Evolutionary conservation across 2,797 vertebrate genomes (phyloP).

Genomic region (Aulostomus chinensis): DNA sequence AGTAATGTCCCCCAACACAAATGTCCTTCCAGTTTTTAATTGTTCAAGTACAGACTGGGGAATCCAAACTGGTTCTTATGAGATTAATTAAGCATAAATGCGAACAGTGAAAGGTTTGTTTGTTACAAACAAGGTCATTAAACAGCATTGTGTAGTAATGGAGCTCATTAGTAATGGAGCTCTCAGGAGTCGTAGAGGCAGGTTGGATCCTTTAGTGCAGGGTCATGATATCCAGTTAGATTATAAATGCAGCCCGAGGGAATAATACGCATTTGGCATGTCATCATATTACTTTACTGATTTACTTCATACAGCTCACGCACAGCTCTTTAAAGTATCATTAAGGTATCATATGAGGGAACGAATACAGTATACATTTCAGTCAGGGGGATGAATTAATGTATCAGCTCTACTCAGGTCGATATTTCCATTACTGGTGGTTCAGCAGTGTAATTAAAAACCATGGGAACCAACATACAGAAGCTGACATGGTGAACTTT

Average conservation of each 20-base stretch:
- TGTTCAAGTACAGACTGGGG: constrained; percentile 1
- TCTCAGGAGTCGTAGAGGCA: constrained; percentile 35
- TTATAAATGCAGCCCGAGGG: constrained; percentile 11
- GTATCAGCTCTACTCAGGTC: neutral
- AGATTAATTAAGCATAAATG: constrained; percentile 54
- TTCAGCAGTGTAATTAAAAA: constrained; percentile 14
- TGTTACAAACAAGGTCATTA: constrained; percentile 60
- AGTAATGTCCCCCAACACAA: too few relatives aligned
- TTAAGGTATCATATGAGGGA: neutral
- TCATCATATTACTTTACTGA: constrained; percentile 4
- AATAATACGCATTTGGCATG: neutral
- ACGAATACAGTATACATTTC: neutral
- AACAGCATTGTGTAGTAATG: constrained; percentile 14
- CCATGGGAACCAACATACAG: constrained; percentile 34
- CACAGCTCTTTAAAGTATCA: too few relatives aligned
- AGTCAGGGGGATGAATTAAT: neutral
- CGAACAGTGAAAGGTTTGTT: constrained; percentile 44
- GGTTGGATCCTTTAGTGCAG: constrained; percentile 23
- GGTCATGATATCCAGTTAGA: constrained; percentile 28
- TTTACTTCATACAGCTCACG: too few relatives aligned
- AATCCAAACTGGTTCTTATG: constrained; percentile 23
- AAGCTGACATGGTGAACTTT: constrained; percentile 2
- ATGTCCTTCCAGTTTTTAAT: constrained; percentile 6
- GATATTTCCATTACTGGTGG: neutral
- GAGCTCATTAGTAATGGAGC: constrained; percentile 48